Base-by-base conservation (phyloP, 2,797 vertebrate species). In the Leuciscus waleckii region DNA sequence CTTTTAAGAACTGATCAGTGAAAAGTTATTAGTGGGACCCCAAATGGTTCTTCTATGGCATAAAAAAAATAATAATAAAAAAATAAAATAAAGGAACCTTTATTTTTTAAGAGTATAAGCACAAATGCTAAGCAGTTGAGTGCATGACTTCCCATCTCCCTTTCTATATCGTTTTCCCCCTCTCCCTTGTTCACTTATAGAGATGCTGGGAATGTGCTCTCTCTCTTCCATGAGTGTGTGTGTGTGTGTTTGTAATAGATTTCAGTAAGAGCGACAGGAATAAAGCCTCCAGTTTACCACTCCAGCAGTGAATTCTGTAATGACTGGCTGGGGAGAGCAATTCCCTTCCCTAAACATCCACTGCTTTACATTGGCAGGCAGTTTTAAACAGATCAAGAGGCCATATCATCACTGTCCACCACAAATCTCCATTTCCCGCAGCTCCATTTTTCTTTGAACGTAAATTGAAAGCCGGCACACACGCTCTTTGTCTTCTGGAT, bases 331-430 rank as follows among this genome's bases (percentile, higher is more conserved):
- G 70, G 35, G 37, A 63, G 69, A 74, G 39, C 69, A 82, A 82
- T 74, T 82, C 81, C 37, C 49, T 41, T 71, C 68, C 41, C 73
- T 67, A 75, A 74, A 63, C 70, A 83, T 51, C 71, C 71, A 1
- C 56, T 83, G 82, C 82, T 75, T 83, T 75, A 83, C 81, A 83
- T 83, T 58, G 81, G 81, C 69, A 74, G 81, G 56, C 46, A 11
- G 43, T 83, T 76, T 67, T 76, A 83, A 67, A 76, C 58, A 46
- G 71, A 83, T 76, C 82, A 83, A 65, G 46, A 83, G 43, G 71
- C 58, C 58, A 83, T 75, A 67, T 83, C 58, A 76, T 83, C 73
- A 83, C 58, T 83, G 82, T 83, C 82, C 71, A 51, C 82, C 82
- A 83, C 82, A 76, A 68, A 83, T 75, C 58, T 75, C 21, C 56